Percentiles rank a stretch among this genome's conserved stretches.
phyloP scores from a whole-genome alignment of 2,797 vertebrate genomes.

The Buceros bicornis region DNA sequence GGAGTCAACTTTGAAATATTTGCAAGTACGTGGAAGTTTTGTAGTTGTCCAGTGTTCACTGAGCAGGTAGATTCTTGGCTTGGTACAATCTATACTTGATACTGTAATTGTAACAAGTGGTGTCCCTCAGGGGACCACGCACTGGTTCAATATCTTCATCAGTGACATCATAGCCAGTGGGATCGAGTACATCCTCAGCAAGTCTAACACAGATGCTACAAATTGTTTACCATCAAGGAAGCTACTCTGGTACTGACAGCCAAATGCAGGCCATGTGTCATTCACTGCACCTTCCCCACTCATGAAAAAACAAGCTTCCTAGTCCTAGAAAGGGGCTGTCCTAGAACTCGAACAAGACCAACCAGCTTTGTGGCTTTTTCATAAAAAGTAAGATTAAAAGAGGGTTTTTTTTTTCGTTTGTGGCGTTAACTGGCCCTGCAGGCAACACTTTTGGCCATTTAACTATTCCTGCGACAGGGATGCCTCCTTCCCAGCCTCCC shows the following conservation, averaged over 20 bases:
- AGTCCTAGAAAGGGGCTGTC: background rate
- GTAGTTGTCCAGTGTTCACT: background rate
- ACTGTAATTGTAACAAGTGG: background rate
- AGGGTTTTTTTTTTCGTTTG: background rate
- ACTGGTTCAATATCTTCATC: too few relatives aligned
- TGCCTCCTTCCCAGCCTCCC: slow-evolving; percentile 92
- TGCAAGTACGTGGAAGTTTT: background rate
- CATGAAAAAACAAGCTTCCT: background rate
- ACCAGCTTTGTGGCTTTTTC: background rate
- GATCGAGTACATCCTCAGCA: too few relatives aligned
- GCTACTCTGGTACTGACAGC: background rate
- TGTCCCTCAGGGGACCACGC: too few relatives aligned
- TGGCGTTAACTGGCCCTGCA: slow-evolving; percentile 57
- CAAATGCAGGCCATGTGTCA: background rate
- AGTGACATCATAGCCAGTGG: too few relatives aligned
- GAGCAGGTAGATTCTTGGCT: background rate
- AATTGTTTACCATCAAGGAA: background rate
- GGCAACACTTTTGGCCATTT: slow-evolving; percentile 85
- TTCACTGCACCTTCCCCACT: background rate
- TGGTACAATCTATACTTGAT: background rate
- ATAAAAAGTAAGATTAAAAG: background rate
- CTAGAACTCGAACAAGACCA: background rate
- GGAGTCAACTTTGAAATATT: background rate
- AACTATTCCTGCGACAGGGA: slow-evolving; percentile 90
- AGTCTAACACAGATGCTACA: background rate